Evolutionary conservation across 2,113 vertebrate genomes (phyloP).

Genomic region (Diadophis punctatus): DNA sequence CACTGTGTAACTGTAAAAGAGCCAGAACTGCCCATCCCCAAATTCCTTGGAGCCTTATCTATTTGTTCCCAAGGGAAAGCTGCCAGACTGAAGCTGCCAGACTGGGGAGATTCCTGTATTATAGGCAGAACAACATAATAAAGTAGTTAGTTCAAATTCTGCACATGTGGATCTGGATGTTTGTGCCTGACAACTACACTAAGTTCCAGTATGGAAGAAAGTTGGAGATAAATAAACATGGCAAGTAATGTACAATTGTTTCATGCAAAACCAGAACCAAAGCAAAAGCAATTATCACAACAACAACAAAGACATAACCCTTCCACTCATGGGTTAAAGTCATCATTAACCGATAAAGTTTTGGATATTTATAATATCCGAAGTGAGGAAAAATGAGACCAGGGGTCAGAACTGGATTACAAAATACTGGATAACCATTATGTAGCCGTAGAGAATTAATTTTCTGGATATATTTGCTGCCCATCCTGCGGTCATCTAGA

Average conservation of each 20-base stretch:
- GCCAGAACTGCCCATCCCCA: no score
- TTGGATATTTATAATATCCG: not conserved
- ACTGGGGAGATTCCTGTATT: not conserved
- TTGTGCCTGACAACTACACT: not conserved
- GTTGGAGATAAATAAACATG: not conserved
- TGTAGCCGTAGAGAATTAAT: not conserved
- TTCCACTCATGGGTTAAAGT: not conserved
- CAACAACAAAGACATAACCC: not conserved
- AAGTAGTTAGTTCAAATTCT: not conserved
- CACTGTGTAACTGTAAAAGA: no score
- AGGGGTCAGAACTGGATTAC: not conserved
- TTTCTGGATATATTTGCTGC: not conserved
- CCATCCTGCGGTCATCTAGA: not conserved
- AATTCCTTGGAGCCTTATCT: not conserved
- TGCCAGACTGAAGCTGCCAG: no score
- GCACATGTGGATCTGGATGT: not conserved
- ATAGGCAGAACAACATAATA: not conserved
- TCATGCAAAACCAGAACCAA: not conserved
- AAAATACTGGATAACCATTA: not conserved
- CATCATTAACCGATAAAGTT: not conserved
- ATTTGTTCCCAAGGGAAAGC: not conserved
- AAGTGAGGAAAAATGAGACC: not conserved
- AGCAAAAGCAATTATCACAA: not conserved
- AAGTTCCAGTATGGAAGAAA: not conserved
- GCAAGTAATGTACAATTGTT: not conserved